phyloP scores from a whole-genome alignment of 2,888 invertebrate species.

The Agonopterix heracliana region DNA sequence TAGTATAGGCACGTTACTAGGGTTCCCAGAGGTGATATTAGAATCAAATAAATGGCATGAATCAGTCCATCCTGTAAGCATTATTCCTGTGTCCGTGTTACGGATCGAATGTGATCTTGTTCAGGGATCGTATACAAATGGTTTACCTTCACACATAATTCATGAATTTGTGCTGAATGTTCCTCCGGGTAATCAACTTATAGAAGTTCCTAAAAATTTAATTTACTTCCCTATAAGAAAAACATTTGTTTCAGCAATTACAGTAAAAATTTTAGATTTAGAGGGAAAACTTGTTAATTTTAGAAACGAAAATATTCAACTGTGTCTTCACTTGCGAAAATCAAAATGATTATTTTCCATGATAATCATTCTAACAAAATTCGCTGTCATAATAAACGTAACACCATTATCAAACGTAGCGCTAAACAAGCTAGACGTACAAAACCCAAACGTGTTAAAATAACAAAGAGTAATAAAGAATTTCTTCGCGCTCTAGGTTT shows the following conservation, averaged over 20 bases:
- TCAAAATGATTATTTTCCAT: slow-evolving; percentile 5
- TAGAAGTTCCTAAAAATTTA: slow-evolving; percentile 10
- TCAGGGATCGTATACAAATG: slow-evolving; percentile 7
- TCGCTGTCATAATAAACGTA: too few species aligned
- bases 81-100: slow-evolving; percentile 7
- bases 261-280: slow-evolving; percentile 9
- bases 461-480: slow-evolving; percentile 8
- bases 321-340: slow-evolving; percentile 2
- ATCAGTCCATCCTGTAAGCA: slow-evolving; percentile 7
- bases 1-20: slow-evolving; percentile 2
- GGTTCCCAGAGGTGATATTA: slow-evolving; percentile 3
- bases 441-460: not conserved
- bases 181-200: slow-evolving; percentile 3
- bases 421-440: too few species aligned
- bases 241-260: slow-evolving; percentile 8
- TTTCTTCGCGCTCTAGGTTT: slow-evolving; percentile 8
- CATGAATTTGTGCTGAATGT: slow-evolving; percentile 3
- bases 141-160: slow-evolving; percentile 1
- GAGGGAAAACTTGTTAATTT: slow-evolving; percentile 7
- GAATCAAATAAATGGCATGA: slow-evolving; percentile 8
- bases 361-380: too few species aligned
- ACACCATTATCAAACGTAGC: too few species aligned
- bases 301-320: slow-evolving; percentile 4
- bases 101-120: slow-evolving; percentile 8
- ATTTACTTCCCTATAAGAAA: slow-evolving; percentile 13